phyloP scores from a whole-genome alignment of 2,113 vertebrate genomes.

The Rhadina sibilatrix region DNA sequence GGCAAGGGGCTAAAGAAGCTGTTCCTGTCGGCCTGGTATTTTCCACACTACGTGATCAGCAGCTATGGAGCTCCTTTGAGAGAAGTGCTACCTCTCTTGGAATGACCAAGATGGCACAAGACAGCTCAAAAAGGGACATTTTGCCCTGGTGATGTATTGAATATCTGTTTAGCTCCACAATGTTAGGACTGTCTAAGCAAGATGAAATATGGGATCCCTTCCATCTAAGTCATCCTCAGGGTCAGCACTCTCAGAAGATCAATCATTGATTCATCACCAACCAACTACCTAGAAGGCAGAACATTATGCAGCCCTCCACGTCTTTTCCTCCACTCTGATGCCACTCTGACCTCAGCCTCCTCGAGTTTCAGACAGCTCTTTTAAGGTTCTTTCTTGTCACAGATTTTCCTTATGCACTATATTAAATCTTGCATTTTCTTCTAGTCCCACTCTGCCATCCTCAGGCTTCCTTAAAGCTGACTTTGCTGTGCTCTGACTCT shows the following conservation, averaged over 20 bases:
- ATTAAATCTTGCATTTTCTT: background rate
- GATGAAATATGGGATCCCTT: background rate
- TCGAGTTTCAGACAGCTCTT: background rate
- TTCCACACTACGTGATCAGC: background rate
- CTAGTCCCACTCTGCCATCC: background rate
- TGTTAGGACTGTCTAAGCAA: background rate
- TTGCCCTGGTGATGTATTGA: background rate
- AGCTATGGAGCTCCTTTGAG: background rate
- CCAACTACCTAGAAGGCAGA: background rate
- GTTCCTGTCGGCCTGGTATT: fast-evolving
- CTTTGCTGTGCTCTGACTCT: background rate
- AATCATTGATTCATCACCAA: background rate
- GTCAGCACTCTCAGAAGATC: background rate
- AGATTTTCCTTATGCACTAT: background rate
- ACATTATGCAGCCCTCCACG: background rate
- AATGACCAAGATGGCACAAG: background rate
- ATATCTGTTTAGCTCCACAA: background rate
- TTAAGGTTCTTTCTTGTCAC: background rate
- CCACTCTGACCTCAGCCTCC: background rate
- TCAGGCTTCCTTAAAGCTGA: background rate
- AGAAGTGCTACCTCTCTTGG: background rate
- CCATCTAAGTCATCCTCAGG: background rate
- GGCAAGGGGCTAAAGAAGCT: background rate
- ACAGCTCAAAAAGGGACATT: background rate
- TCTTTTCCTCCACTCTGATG: background rate